phyloP scores from a whole-genome alignment of 2,113 vertebrate genomes.

The Neodon shergylaensis region DNA sequence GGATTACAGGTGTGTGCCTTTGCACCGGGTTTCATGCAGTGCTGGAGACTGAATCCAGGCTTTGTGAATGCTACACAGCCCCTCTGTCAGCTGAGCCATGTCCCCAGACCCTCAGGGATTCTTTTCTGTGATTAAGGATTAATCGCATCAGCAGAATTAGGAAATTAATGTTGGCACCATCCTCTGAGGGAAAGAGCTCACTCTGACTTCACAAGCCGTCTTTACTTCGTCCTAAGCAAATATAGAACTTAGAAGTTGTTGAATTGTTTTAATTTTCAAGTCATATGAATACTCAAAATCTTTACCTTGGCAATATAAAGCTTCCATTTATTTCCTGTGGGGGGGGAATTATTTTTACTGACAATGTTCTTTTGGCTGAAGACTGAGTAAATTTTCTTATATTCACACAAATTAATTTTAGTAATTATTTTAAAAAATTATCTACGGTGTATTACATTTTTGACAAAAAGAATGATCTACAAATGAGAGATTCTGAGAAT shows the following conservation, averaged over 20 bases:
- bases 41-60: background rate
- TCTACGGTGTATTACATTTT: background rate
- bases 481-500: background rate
- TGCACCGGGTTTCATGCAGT: background rate
- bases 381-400: background rate
- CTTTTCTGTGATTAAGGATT: background rate
- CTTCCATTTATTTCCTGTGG: background rate
- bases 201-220: background rate
- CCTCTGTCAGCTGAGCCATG: no score
- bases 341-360: background rate
- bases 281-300: background rate
- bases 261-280: background rate
- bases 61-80: no score
- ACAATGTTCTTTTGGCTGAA: background rate
- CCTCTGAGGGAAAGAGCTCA: background rate
- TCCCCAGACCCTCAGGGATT: background rate
- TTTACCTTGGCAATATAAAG: slow-evolving; percentile 21
- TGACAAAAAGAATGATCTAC: background rate
- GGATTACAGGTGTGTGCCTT: background rate
- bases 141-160: background rate
- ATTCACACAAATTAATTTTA: background rate
- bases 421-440: background rate
- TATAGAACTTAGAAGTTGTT: background rate
- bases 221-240: background rate
- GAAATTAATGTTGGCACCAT: background rate